Conservation (phyloP, 2,113 vertebrate genomes). For the Thryonomys swinderianus region DNA sequence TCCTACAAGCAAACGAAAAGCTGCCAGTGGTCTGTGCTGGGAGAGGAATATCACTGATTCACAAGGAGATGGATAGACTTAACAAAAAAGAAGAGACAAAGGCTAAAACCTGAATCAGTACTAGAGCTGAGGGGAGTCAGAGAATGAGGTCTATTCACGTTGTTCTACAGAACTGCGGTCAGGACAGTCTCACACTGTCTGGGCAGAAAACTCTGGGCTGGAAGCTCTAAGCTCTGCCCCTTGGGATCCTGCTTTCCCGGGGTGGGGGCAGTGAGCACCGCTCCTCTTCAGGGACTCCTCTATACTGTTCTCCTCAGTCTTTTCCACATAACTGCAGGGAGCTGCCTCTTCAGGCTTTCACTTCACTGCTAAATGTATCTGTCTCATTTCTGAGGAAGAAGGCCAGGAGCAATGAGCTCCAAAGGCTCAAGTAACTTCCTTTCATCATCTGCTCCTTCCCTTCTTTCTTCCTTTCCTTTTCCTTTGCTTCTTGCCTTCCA, state of each 20-base stretch:
- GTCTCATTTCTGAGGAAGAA: background rate
- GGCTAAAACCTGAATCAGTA: background rate
- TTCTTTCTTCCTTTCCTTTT: background rate
- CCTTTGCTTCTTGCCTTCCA: too few species aligned
- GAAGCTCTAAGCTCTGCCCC: background rate
- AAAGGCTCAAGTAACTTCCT: background rate
- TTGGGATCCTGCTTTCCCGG: background rate
- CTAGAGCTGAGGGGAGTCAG: background rate
- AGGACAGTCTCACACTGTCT: background rate
- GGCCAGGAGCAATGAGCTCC: background rate
- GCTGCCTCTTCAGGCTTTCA: background rate
- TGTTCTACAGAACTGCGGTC: background rate
- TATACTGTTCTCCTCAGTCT: background rate
- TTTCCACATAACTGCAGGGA: background rate
- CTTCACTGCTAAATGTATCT: background rate
- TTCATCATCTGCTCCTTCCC: background rate
- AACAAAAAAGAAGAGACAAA: background rate
- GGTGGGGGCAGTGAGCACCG: background rate
- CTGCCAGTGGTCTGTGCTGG: background rate
- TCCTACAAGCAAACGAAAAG: background rate
- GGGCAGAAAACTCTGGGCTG: background rate
- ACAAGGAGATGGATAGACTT: background rate
- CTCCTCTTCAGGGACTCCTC: background rate
- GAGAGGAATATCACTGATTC: background rate
- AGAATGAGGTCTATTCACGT: background rate